These are phyloP conservation scores for Mamestra brassicae DNA, from an alignment of 2,888 invertebrate species.

Conservation along the genomic window DNA sequence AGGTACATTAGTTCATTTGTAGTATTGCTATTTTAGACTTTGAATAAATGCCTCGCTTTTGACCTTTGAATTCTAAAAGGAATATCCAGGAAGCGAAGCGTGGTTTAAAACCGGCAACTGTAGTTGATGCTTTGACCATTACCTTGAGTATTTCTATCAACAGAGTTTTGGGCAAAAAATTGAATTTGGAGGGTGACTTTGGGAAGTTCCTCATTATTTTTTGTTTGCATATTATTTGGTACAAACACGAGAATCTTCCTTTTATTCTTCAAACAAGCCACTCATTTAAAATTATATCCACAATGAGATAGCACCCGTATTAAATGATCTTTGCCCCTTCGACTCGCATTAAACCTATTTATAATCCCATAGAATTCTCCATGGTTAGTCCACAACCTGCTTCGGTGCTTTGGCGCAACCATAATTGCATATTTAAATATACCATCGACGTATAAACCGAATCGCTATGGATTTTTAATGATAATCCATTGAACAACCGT, in stretches of 20 bases:
- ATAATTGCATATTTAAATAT: conserved; percentile 45
- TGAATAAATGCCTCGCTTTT: neutral
- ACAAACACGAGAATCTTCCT: neutral
- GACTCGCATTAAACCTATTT: conserved; percentile 40
- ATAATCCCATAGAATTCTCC: conserved; percentile 51
- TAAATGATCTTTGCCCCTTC: conserved; percentile 38
- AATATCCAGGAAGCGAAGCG: neutral
- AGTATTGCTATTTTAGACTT: neutral
- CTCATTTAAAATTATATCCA: conserved; percentile 17
- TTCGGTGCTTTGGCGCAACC: conserved; percentile 29
- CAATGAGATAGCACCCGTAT: conserved; percentile 15
- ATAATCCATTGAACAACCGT: conserved; percentile 26
- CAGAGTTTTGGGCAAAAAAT: neutral
- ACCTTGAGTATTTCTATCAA: neutral
- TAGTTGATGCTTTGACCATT: neutral
- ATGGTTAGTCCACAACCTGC: conserved; percentile 29
- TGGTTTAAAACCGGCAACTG: no score
- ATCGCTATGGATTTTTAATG: conserved; percentile 40
- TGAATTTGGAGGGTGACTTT: no score
- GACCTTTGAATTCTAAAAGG: neutral
- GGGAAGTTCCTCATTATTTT: no score
- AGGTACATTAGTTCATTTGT: neutral
- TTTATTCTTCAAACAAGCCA: neutral
- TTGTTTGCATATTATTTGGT: no score
- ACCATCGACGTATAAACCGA: conserved; percentile 15